Percentiles rank a stretch among this genome's conserved stretches.
Conservation (phyloP, 2,797 vertebrate species). For the Paramormyrops hopkinsi region DNA sequence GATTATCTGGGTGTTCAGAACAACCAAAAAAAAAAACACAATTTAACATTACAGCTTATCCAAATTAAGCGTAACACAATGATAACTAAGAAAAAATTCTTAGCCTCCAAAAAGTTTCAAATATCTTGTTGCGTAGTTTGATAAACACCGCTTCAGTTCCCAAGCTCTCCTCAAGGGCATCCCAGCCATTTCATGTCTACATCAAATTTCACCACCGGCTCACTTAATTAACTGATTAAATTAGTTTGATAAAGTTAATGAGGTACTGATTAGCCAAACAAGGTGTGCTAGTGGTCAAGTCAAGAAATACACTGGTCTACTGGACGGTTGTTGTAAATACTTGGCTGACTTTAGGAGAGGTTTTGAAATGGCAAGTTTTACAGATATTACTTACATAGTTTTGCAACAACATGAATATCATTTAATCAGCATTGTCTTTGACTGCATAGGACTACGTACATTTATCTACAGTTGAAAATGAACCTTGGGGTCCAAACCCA, state of each 20-base stretch:
- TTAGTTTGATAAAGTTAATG: background rate
- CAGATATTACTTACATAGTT: no score
- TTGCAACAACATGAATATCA: no score
- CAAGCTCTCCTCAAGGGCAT: background rate
- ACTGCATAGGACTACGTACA: background rate
- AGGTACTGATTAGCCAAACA: background rate
- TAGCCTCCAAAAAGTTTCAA: background rate
- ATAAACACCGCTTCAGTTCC: background rate
- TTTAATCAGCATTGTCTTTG: no score
- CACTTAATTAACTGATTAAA: background rate
- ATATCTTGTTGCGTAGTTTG: background rate
- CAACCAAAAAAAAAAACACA: background rate
- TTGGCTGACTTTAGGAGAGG: background rate
- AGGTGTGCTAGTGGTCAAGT: background rate
- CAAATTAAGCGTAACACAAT: background rate
- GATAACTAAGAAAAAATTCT: background rate
- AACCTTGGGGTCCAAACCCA: background rate
- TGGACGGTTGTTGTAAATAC: background rate
- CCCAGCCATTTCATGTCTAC: background rate
- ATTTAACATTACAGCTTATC: background rate
- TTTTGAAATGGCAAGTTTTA: background rate
- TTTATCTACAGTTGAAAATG: background rate
- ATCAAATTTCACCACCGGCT: background rate
- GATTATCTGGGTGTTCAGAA: background rate
- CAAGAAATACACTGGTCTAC: background rate